Percentiles rank a stretch among this genome's conserved stretches.
Conservation (phyloP, 2,113 vertebrate species). For the Charadrius vociferus region DNA sequence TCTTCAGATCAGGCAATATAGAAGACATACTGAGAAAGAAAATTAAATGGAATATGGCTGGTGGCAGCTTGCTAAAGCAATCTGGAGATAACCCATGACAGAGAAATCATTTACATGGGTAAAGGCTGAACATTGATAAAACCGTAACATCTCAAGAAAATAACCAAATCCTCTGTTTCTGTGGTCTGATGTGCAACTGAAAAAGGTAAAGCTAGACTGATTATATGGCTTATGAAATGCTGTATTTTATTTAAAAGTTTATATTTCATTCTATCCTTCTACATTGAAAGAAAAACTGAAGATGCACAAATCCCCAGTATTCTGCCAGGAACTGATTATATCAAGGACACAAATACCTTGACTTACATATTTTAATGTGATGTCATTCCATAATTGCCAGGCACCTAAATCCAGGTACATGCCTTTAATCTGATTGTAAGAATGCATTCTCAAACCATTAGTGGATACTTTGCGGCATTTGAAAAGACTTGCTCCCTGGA, state of each 20-base stretch:
- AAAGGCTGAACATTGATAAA: background rate
- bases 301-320: background rate
- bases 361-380: background rate
- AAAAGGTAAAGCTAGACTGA: background rate
- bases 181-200: background rate
- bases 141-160: background rate
- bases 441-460: background rate
- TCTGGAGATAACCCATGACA: accelerated
- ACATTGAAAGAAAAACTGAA: background rate
- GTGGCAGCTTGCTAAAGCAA: background rate
- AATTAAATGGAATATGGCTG: background rate
- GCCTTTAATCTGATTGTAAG: background rate
- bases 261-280: background rate
- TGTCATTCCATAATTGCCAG: slow-evolving; percentile 6
- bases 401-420: background rate
- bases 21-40: background rate
- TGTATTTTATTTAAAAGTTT: accelerated
- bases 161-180: background rate
- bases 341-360: background rate
- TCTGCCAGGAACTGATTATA: background rate
- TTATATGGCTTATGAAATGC: background rate
- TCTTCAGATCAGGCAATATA: background rate
- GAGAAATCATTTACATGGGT: background rate
- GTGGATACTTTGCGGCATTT: background rate
- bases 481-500: background rate